Conservation (phyloP, 2,888 invertebrate genomes). For the Operophtera brumata region DNA sequence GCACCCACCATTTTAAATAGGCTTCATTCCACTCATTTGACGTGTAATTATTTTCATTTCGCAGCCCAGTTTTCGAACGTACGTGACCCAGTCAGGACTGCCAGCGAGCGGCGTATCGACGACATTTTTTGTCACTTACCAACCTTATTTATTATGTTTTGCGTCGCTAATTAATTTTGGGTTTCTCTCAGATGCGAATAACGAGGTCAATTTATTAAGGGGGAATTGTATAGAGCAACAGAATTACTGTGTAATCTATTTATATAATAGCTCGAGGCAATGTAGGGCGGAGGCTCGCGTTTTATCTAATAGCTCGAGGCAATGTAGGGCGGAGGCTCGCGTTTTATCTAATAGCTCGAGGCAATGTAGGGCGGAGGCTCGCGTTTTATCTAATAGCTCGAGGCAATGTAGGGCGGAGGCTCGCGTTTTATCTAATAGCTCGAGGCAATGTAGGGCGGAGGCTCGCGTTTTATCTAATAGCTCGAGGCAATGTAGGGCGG, state of each 20-base stretch:
- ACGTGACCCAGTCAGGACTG: constrained; percentile 33
- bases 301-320: not conserved
- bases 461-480: constrained; percentile 1
- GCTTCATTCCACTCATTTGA: constrained; percentile 70
- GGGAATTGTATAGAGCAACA: not conserved
- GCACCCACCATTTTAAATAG: constrained; percentile 57
- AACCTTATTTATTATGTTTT: constrained; percentile 56
- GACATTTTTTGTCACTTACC: constrained; percentile 53
- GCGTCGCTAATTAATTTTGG: constrained; percentile 54
- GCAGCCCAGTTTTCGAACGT: constrained; percentile 56
- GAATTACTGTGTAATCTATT: constrained; percentile 4
- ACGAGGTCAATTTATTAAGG: constrained; percentile 21
- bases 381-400: not conserved
- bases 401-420: not conserved
- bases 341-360: not conserved
- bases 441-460: not conserved
- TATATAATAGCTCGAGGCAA: not conserved
- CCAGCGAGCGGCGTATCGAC: constrained; percentile 33
- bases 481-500: not conserved
- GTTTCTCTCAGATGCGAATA: constrained; percentile 38
- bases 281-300: not conserved
- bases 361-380: not conserved
- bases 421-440: constrained; percentile 1
- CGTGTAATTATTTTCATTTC: constrained; percentile 70
- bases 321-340: not conserved